phyloP scores from a whole-genome alignment of 2,888 invertebrate species.

The Cephus nigrinus region DNA sequence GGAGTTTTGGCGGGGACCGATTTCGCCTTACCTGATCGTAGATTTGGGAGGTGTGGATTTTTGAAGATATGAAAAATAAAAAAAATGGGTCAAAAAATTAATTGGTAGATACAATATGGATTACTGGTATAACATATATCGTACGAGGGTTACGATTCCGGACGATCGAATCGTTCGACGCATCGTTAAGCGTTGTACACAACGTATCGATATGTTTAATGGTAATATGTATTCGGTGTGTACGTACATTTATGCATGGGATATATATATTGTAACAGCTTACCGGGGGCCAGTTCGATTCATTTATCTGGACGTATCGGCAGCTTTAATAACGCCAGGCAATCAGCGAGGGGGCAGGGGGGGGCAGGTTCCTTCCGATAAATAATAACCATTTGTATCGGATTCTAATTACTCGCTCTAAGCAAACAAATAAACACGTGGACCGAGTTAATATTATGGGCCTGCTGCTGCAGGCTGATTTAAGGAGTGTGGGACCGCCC shows the following conservation, averaged over 20 bases:
- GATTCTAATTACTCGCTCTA: conserved; percentile 65
- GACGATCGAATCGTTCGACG: no score
- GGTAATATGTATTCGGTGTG: no score
- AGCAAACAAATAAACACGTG: conserved; percentile 62
- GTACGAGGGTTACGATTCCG: no score
- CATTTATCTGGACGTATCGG: conserved; percentile 48
- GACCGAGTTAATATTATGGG: conserved; percentile 50
- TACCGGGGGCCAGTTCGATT: conserved; percentile 14
- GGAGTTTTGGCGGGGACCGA: no score
- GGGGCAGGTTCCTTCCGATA: conserved; percentile 36
- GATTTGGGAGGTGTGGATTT: conserved; percentile 33
- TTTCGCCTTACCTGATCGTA: conserved; percentile 23
- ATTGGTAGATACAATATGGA: background rate
- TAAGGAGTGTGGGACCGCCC: conserved; percentile 66
- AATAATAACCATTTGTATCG: conserved; percentile 65
- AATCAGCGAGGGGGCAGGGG: conserved; percentile 36
- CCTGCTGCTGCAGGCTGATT: conserved; percentile 59
- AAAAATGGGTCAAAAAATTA: conserved; percentile 24
- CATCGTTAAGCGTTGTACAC: no score
- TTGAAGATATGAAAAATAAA: conserved; percentile 11
- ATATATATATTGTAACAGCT: no score
- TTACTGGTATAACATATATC: conserved; percentile 23
- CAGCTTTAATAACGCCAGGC: conserved; percentile 58
- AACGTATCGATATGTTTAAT: no score
- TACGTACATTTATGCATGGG: no score